Percentiles rank a stretch among this genome's conserved stretches.
These are phyloP conservation scores for Cathartes aura DNA, from an alignment of 2,113 vertebrate species.

Conservation along the genomic window DNA sequence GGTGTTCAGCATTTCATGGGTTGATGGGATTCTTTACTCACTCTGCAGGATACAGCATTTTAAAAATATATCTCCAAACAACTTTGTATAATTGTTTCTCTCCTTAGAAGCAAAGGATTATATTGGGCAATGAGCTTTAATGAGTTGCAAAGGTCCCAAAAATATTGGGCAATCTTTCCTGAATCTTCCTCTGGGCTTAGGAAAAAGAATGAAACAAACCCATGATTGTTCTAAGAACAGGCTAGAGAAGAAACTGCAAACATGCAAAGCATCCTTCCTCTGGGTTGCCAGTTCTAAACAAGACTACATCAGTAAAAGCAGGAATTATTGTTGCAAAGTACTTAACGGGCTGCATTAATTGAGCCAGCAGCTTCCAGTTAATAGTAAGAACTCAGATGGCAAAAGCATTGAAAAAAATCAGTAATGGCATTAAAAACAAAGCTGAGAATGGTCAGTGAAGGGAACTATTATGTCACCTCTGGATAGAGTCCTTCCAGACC, in stretches of 20 bases:
- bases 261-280: background rate
- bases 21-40: background rate
- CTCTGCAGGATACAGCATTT: background rate
- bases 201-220: background rate
- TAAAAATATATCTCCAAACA: background rate
- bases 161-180: background rate
- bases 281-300: background rate
- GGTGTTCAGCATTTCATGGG: background rate
- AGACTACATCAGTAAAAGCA: background rate
- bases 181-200: background rate
- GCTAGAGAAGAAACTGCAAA: slow-evolving; percentile 33
- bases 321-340: background rate
- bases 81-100: background rate
- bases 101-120: background rate
- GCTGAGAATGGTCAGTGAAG: background rate
- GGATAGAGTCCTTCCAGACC: background rate
- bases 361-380: background rate
- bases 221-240: background rate
- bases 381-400: background rate
- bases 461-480: background rate
- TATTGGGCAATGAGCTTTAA: background rate
- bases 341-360: background rate
- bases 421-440: background rate
- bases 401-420: background rate
- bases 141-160: background rate